Evolutionary conservation across 2,888 invertebrate species (phyloP).

Genomic region (Synanthedon vespiformis): DNA sequence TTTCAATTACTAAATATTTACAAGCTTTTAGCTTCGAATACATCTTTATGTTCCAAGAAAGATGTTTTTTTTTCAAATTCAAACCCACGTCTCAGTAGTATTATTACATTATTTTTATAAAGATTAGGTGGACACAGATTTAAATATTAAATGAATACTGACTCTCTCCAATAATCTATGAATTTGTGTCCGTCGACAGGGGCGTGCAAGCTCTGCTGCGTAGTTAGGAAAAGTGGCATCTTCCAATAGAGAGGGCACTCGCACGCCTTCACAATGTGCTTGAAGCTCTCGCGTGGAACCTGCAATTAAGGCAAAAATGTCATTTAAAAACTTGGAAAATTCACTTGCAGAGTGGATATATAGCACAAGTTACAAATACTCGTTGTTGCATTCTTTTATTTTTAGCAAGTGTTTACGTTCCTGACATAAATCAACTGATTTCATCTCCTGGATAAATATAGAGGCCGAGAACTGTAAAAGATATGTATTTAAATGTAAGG

Average conservation of each 20-base stretch:
- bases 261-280: slow-evolving; percentile 83
- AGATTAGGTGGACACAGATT: background rate
- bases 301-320: slow-evolving; percentile 19
- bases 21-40: no score
- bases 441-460: no score
- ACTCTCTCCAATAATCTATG: slow-evolving; percentile 94
- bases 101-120: slow-evolving; percentile 1
- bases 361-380: background rate
- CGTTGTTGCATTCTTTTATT: no score
- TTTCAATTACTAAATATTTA: no score
- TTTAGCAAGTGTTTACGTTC: no score
- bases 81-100: no score
- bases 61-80: no score
- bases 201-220: slow-evolving; percentile 78
- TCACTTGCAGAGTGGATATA: background rate
- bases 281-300: slow-evolving; percentile 74
- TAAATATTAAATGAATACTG: slow-evolving; percentile 36
- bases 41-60: no score
- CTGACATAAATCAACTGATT: no score
- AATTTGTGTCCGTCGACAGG: slow-evolving; percentile 86
- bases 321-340: background rate
- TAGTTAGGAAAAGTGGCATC: slow-evolving; percentile 91
- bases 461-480: no score
- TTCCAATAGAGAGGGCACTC: slow-evolving; percentile 98
- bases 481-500: no score